Conservation (phyloP, 2,888 invertebrate species). For the Troides oblongomaculatus region DNA sequence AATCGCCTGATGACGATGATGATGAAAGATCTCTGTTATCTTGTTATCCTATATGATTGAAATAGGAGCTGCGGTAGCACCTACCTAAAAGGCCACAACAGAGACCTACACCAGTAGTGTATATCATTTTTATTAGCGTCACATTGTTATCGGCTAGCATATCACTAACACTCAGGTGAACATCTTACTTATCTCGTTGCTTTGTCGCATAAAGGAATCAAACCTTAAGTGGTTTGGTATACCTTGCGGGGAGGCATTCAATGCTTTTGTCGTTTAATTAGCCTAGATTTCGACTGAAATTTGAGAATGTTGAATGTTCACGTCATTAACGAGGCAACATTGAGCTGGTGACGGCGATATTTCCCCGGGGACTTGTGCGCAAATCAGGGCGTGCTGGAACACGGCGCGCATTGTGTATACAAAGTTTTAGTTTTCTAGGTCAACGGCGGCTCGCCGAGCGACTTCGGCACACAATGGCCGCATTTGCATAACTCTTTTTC, state of each 20-base stretch:
- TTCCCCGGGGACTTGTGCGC: slow-evolving; percentile 13
- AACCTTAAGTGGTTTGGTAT: background rate
- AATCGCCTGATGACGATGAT: too few species aligned
- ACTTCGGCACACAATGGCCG: slow-evolving; percentile 25
- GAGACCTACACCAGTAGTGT: too few species aligned
- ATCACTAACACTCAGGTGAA: too few species aligned
- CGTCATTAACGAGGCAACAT: slow-evolving; percentile 1
- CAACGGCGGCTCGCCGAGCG: slow-evolving; percentile 24
- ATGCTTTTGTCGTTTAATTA: background rate
- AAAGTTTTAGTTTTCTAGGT: slow-evolving; percentile 25
- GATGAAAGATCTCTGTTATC: too few species aligned
- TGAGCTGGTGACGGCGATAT: slow-evolving; percentile 13
- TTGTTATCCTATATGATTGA: too few species aligned
- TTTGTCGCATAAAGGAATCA: too few species aligned
- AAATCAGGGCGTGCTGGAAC: slow-evolving; percentile 13
- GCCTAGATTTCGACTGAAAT: background rate
- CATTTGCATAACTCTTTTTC: slow-evolving; percentile 27
- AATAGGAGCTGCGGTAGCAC: too few species aligned
- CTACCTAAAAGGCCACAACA: too few species aligned
- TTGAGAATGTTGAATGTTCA: background rate
- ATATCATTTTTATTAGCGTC: too few species aligned
- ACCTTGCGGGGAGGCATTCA: background rate
- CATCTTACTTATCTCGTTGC: too few species aligned
- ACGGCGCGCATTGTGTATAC: slow-evolving; percentile 19
- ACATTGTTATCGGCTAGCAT: too few species aligned